A percentile compares a stretch with the other conserved stretches of the same genome.
These are phyloP conservation scores for Micropoecilia bifurca DNA, from an alignment of 2,797 vertebrate genomes.

Conservation along the genomic window DNA sequence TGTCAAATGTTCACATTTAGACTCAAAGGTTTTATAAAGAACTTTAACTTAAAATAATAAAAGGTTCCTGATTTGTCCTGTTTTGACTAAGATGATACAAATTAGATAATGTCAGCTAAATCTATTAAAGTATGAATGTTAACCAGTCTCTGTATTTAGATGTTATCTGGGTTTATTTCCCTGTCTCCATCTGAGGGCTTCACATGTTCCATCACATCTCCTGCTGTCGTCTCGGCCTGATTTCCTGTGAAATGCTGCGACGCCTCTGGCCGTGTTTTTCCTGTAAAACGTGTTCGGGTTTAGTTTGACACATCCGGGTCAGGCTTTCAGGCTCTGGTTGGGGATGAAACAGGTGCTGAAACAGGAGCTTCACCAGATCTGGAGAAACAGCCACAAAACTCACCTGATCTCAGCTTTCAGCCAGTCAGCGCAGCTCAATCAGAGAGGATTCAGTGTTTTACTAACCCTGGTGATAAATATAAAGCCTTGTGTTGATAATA, in stretches of 20 bases:
- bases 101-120: background rate
- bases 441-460: background rate
- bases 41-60: background rate
- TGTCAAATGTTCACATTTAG: background rate
- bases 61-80: background rate
- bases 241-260: slow-evolving; percentile 7
- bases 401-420: background rate
- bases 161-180: background rate
- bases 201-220: background rate
- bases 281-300: slow-evolving; percentile 23
- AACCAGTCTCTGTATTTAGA: background rate
- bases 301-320: slow-evolving; percentile 55
- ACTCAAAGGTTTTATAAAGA: background rate
- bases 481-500: background rate
- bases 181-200: background rate
- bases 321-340: slow-evolving; percentile 26
- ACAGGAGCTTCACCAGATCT: slow-evolving; percentile 15
- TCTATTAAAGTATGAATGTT: background rate
- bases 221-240: slow-evolving; percentile 1
- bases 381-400: slow-evolving; percentile 16
- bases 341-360: slow-evolving; percentile 37
- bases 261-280: slow-evolving; percentile 31
- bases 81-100: background rate
- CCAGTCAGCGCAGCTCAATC: background rate
- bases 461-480: background rate